Evolutionary conservation across 2,797 vertebrate species (phyloP), one percentile per base, ranked within the genome.

Genomic region (Protonibea diacanthus): DNA sequence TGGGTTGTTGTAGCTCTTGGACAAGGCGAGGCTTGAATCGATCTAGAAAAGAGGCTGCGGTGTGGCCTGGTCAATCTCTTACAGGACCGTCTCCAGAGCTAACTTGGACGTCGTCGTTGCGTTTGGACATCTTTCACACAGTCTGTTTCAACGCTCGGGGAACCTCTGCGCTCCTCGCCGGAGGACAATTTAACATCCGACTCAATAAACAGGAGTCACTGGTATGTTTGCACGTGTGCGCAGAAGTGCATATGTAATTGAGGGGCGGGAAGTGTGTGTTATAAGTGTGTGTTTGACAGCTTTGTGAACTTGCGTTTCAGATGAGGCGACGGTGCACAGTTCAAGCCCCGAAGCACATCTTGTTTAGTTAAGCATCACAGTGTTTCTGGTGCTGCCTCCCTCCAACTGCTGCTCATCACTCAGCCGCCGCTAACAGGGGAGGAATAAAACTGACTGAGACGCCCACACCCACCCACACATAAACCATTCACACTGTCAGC

Each of bases 201-300:
- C 85, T 88, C 85, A 72, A 90, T 92, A 88, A 94, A 91, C 84
- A 88, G 82, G 88, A 88, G 86, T 91, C 91, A 59, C 81, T 72
- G 74, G 76, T 85, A 78, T 83, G 78, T 83, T 69, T 83, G 88
- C 74, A 74, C 42, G 63, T 86, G 83, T 80, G 82, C 3, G 51
- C 52, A 53, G 45, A 42, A 33, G 83, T 86, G 79, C 66, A 60
- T 60, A 56, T 71, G 78, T 74, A 78, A 78, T 11, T 44, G 79
- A 65, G 83, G 64, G 68, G 64, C 17, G 53, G 51, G 74, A 75
- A 38, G 68, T 69, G 82, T 76, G 84, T n/a, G 47, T 74, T 71
- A 52, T 42, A 49, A 38, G 69, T 80, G 74, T 78, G 59, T n/a
- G 77, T 40, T 48, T 78, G 84, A 87, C 80, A 80, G 77, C 74